These are phyloP conservation scores for Epinotia bilunana DNA, from an alignment of 2,888 invertebrate genomes.

Conservation along the genomic window DNA sequence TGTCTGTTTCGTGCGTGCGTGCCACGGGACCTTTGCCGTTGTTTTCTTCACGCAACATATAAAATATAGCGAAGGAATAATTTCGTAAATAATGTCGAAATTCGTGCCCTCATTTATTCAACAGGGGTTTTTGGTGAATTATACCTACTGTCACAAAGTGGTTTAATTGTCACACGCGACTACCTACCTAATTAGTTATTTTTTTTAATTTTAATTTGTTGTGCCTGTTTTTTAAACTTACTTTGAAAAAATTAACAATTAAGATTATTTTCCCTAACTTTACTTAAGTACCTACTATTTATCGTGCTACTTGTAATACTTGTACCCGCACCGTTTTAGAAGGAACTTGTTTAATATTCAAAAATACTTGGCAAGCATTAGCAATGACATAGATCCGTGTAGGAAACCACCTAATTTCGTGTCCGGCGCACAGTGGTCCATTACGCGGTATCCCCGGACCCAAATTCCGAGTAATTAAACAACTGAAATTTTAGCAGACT, in stretches of 20 bases:
- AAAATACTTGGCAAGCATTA: constrained; percentile 29
- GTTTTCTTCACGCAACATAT: constrained; percentile 4
- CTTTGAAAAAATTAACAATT: neutral
- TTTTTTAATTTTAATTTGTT: too few relatives aligned
- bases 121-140: neutral
- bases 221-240: too few relatives aligned
- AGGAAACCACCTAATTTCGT: constrained; percentile 69
- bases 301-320: too few relatives aligned
- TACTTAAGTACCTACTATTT: neutral
- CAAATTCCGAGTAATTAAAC: constrained; percentile 81
- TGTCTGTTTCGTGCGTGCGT: constrained; percentile 54
- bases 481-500: constrained; percentile 80
- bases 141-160: neutral
- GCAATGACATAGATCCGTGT: constrained; percentile 57
- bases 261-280: neutral
- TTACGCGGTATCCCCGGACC: constrained; percentile 73
- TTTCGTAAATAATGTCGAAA: neutral
- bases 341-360: neutral
- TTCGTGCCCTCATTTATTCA: constrained; percentile 13
- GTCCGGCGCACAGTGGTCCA: constrained; percentile 63
- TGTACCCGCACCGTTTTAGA: neutral
- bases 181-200: neutral
- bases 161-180: neutral
- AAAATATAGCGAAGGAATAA: constrained; percentile 22
- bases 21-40: constrained; percentile 17